Evolutionary conservation across 1,140 invertebrate species (phyloP), one percentile per base, ranked within the genome.

Genomic region (Drosophila ohnishii): DNA sequence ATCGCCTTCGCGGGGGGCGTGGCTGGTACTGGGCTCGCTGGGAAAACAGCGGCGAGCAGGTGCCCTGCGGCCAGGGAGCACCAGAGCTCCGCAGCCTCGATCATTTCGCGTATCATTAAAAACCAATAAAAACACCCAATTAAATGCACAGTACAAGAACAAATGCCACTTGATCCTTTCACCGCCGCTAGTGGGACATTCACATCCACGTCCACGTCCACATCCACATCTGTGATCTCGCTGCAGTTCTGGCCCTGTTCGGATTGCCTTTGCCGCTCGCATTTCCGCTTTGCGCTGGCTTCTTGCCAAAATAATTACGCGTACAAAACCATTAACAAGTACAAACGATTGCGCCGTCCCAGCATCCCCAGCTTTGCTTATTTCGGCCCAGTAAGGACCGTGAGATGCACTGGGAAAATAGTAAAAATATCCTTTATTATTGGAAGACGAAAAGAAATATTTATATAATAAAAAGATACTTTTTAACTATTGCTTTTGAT

Each of bases 51-150:
- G 22, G 39, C 61, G 57, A 60, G 73, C 66, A 75, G 71, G 57
- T 79, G 75, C 75, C 83, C 75, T 64, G 82, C 35, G 84, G 84
- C 53, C 64, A 62, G 50, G 35, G 44, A 76, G 73, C 60, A 5
- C 28, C 47, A 16, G 14, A 50, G 47, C 47, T 7, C 16, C 62
- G 74, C 59, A 30, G 71, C 64, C 83, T 88, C 84, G 84, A 88
- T 88, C 84, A 88, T 88, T 88, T 88, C 84, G 80, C 85, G 84
- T 88, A 88, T 88, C 84, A 88, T 88, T 88, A 88, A 88, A 88
- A 88, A 82, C 85, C 84, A 88, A 88, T 88, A 88, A 88, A 88
- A 88, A 88, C 84, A 88, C 84, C 84, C 84, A 88, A 88, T 88
- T 88, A 88, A 88, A 88, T 88, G 82, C 71, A 84, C 70, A 79